Base-by-base conservation (phyloP, 2,797 vertebrate species). In the Esox masquinongy region DNA sequence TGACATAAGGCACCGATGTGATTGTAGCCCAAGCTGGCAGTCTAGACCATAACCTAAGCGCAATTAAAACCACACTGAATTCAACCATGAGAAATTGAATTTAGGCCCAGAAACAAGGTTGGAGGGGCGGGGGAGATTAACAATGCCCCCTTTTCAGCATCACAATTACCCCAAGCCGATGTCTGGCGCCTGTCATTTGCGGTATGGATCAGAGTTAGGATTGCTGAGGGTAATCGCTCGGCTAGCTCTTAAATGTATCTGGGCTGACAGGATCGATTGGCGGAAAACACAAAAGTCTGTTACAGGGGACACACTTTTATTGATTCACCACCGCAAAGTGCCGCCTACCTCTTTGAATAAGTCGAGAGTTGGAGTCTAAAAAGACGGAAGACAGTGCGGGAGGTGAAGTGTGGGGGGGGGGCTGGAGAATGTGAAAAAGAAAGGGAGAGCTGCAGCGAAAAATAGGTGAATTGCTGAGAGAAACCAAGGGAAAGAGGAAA, bases 281-380 rank as follows among this genome's bases (percentile, higher is more conserved):
- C 79, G 84, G 80, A 91, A 92, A 93, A 92, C 92, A 92, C 90
- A 87, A 85, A 88, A 90, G 89, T 93, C 91, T 92, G 87, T 92
- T 92, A 92, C 86, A 88, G 86, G 89, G 85, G 89, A 92, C 91
- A 90, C 88, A 82, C 83, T 89, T 86, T 75, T 91, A 93, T 93
- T 90, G 92, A 93, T 92, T 88, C 77, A 88, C 84, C 82, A 84
- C 85, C 85, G 53, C 89, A 89, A 89, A 89, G 87, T 87, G 88
- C 86, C 74, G 51, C 24, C 68, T 70, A 83, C 87, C 75, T 74
- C 82, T 83, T 81, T 82, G 91, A 89, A 89, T 91, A 88, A 92
- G 87, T 86, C 81, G 79, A 79, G 64, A 79, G 69, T 77, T 73
- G 78, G 83, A 79, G 81, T 77, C 78, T 75, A 26, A 83, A 82